A percentile compares a stretch with the other conserved stretches of the same genome.
These are phyloP conservation scores for Diabrotica virgifera DNA, from an alignment of 1,140 invertebrate species.

Conservation along the genomic window DNA sequence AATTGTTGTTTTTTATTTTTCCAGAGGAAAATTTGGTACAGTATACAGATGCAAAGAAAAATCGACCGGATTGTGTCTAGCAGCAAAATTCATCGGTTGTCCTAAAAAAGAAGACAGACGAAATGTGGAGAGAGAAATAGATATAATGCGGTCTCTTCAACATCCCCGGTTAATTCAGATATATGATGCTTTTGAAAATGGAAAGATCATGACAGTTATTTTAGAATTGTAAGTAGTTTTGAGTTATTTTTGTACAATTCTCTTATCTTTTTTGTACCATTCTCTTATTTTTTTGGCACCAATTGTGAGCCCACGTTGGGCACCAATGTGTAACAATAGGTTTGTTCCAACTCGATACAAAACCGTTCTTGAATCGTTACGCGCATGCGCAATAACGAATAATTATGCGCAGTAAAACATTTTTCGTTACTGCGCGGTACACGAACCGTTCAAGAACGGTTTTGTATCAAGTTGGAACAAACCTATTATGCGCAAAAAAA, in stretches of 20 bases:
- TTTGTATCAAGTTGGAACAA: too few species aligned
- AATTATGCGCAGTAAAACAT: too few species aligned
- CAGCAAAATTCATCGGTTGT: conserved; percentile 90
- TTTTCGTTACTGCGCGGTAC: too few species aligned
- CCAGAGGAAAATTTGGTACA: conserved; percentile 96
- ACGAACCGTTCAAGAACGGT: too few species aligned
- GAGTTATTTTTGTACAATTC: too few species aligned
- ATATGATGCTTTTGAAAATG: conserved; percentile 92
- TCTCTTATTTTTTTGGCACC: too few species aligned
- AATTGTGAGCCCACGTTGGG: too few species aligned
- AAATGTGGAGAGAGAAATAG: conserved; percentile 92
- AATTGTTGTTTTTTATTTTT: conserved; percentile 30
- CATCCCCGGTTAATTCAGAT: conserved; percentile 93
- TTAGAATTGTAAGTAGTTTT: conserved; percentile 85
- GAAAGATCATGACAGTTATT: conserved; percentile 90
- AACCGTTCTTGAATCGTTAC: too few species aligned
- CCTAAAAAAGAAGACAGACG: conserved; percentile 80
- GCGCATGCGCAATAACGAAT: too few species aligned
- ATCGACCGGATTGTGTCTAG: conserved; percentile 72
- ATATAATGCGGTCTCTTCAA: conserved; percentile 91
- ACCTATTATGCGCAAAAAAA: too few species aligned
- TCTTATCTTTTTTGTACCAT: neutral
- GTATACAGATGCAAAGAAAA: conserved; percentile 91
- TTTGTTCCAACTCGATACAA: too few species aligned
- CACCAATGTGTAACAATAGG: too few species aligned